phyloP scores from a whole-genome alignment of 2,888 invertebrate genomes.

The Theristus sp. region DNA sequence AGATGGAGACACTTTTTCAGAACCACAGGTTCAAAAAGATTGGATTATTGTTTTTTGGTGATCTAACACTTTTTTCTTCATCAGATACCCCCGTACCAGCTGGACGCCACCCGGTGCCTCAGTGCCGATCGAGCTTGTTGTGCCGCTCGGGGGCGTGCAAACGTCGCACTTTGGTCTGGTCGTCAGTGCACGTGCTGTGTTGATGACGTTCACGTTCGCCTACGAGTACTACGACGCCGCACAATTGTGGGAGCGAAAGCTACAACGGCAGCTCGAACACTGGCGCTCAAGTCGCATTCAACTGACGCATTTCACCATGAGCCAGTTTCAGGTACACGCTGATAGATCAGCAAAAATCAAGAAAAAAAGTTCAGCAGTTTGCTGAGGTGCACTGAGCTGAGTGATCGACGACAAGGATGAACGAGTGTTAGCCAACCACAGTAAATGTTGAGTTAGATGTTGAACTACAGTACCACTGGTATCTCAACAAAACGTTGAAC shows the following conservation, averaged over 20 bases:
- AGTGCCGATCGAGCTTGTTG: neutral
- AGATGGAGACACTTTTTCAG: too few relatives aligned
- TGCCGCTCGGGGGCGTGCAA: neutral
- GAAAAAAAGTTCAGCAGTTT: too few relatives aligned
- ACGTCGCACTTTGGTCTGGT: neutral
- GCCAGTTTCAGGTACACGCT: neutral
- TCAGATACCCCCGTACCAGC: neutral
- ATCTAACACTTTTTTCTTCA: too few relatives aligned
- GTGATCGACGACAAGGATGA: too few relatives aligned
- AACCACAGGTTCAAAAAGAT: too few relatives aligned
- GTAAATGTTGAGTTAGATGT: too few relatives aligned
- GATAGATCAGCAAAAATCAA: too few relatives aligned
- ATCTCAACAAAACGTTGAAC: too few relatives aligned
- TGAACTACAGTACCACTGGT: too few relatives aligned
- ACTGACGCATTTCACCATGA: neutral
- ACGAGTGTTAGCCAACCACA: too few relatives aligned
- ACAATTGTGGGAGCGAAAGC: neutral
- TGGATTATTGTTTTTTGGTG: too few relatives aligned
- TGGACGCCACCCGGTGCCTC: neutral
- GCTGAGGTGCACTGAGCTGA: too few relatives aligned
- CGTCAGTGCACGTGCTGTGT: neutral
- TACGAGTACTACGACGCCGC: neutral
- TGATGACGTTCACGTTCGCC: slow-evolving; percentile 6
- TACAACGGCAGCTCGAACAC: neutral
- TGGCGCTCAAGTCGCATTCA: neutral